Base-by-base conservation (phyloP, 2,888 invertebrate genomes). In the Biston betularia region DNA sequence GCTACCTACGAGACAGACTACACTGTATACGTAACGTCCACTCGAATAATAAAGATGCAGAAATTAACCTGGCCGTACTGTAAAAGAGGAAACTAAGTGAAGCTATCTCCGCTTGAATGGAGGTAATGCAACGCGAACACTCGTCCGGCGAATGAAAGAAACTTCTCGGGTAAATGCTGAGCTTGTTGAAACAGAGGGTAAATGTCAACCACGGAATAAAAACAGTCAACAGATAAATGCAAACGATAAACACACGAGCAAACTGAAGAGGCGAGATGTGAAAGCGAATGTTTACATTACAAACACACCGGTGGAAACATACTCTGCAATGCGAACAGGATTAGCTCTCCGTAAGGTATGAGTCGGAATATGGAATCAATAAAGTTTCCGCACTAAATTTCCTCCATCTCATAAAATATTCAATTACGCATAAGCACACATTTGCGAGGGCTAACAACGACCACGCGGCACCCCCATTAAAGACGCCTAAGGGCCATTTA, bases 401-500 rank as follows among this genome's bases (percentile, higher is more conserved):
- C 80, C 85, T 87, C 81, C 79, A 81, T 83, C 86, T 85, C 89
- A 92, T 93, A 92, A 93, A 93, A 93, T 93, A 93, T 93, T 93
- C 93, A 93, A 93, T 93, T 93, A 93, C 92, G 90, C 92, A 92
- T 92, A 92, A 90, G 93, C 88, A 93, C 92, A 92, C 93, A 93
- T 92, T 93, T 89, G 90, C 87, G 89, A 89, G 91, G 91, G 91
- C 92, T 84, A 91, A 91, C 93, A 90, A 90, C 93, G 91, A 92
- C 92, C 93, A 93, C 89, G 92, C 93, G 93, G 93, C 88, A 91
- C 92, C 92, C 93, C 93, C 92, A 93, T 93, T 93, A 93, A 93
- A 93, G 93, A 92, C 90, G 92, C 93, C 93, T 92, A 92, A 93
- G 92, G 93, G 93, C 92, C 92, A 92, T 93, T 93, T 93, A 93